These are phyloP conservation scores for Heteronetta atricapilla DNA, from an alignment of 2,113 vertebrate species.

Conservation along the genomic window DNA sequence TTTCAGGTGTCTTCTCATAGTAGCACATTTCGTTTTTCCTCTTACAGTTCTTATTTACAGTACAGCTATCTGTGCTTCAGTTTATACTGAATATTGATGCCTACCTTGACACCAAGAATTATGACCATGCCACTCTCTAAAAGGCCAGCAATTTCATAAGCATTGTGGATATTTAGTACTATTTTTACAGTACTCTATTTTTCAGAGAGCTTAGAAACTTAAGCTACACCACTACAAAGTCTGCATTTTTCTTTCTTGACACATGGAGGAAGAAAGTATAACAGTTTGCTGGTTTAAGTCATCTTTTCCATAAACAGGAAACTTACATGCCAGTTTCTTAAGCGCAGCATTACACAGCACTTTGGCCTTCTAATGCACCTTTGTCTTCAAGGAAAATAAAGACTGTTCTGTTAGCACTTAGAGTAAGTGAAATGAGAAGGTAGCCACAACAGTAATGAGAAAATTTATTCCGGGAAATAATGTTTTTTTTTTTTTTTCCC, in stretches of 20 bases:
- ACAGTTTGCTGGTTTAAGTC: background rate
- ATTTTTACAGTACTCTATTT: background rate
- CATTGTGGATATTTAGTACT: background rate
- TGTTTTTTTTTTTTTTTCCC: background rate
- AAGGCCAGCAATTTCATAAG: background rate
- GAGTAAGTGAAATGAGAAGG: background rate
- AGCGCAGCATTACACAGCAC: background rate
- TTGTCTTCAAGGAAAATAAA: background rate
- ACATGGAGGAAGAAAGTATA: background rate
- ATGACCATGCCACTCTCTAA: background rate
- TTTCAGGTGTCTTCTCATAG: background rate
- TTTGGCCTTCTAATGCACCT: background rate
- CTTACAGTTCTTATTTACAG: background rate
- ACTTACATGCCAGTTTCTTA: background rate
- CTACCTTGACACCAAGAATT: background rate
- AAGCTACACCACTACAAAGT: background rate
- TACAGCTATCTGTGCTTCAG: background rate
- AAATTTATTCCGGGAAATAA: background rate
- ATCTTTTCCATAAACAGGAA: conserved; percentile 3
- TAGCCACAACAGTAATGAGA: background rate
- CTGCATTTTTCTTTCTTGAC: background rate
- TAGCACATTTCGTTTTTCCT: background rate
- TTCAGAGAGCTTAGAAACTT: background rate
- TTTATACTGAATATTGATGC: background rate
- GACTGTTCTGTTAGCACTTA: background rate